phyloP scores from a whole-genome alignment of 2,888 invertebrate genomes.

The Agrotis segetum region DNA sequence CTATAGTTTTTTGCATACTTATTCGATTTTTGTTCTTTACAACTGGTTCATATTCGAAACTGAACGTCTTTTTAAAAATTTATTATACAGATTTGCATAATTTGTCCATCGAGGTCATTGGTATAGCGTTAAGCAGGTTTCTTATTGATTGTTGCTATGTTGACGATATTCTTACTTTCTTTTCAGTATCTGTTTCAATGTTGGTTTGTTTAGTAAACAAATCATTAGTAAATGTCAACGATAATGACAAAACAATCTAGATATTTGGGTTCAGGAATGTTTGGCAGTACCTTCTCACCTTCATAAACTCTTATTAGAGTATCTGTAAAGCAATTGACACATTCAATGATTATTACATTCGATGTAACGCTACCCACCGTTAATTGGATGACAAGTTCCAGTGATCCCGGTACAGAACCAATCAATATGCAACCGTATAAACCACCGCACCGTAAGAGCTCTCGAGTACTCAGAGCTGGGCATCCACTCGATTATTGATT shows the following conservation, averaged over 20 bases:
- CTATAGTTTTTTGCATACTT: too few relatives aligned
- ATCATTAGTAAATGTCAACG: constrained; percentile 40
- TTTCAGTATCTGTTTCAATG: constrained; percentile 14
- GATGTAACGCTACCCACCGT: constrained; percentile 76
- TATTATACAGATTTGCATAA: constrained; percentile 17
- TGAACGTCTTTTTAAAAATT: too few relatives aligned
- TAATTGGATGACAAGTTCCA: constrained; percentile 77
- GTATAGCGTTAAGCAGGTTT: constrained; percentile 2
- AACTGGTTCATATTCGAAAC: constrained; percentile 22
- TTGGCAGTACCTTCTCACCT: constrained; percentile 35
- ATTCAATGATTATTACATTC: constrained; percentile 34
- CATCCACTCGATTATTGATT: constrained; percentile 87
- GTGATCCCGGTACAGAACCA: constrained; percentile 79
- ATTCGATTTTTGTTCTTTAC: neutral
- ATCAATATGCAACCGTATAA: constrained; percentile 88
- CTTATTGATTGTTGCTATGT: constrained; percentile 4
- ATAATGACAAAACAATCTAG: constrained; percentile 31
- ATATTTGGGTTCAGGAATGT: constrained; percentile 24
- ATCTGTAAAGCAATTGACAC: constrained; percentile 41
- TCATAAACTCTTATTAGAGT: constrained; percentile 19
- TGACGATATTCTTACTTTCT: constrained; percentile 15
- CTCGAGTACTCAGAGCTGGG: constrained; percentile 78
- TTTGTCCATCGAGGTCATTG: constrained; percentile 20
- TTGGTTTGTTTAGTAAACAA: constrained; percentile 49
- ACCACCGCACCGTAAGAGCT: constrained; percentile 82